A percentile compares a stretch with the other conserved stretches of the same genome.
Evolutionary conservation across 2,113 vertebrate genomes (phyloP).

Genomic region (Rutilus rutilus): DNA sequence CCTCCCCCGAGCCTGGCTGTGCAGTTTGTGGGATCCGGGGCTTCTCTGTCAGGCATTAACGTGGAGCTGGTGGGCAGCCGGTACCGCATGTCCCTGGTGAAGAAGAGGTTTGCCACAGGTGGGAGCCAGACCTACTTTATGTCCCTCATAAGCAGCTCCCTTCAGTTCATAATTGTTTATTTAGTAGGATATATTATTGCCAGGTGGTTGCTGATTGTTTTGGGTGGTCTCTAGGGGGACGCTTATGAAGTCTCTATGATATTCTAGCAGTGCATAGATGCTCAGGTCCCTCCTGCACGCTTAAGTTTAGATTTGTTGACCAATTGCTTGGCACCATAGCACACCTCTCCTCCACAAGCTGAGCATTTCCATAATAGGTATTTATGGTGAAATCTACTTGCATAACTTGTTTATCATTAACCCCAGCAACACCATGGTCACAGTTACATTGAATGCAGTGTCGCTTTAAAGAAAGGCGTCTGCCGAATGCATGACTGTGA

Average conservation of each 20-base stretch:
- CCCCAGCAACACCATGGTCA: no score
- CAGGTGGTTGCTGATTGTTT: background rate
- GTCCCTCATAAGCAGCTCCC: background rate
- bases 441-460: no score
- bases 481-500: no score
- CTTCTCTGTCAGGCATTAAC: slow-evolving; percentile 86
- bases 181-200: background rate
- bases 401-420: background rate
- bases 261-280: background rate
- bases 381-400: background rate
- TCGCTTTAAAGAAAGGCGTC: no score
- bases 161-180: background rate
- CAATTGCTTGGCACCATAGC: background rate
- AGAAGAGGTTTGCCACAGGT: slow-evolving; percentile 97
- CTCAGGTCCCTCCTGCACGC: background rate
- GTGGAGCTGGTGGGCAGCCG: slow-evolving; percentile 87
- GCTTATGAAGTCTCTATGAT: background rate
- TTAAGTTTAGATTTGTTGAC: background rate
- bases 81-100: slow-evolving; percentile 94
- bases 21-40: slow-evolving; percentile 91
- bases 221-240: background rate
- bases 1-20: slow-evolving; percentile 86
- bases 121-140: background rate
- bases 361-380: background rate
- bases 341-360: background rate